phyloP scores from a whole-genome alignment of 2,113 vertebrate genomes.

The Ptilonorhynchus violaceus region DNA sequence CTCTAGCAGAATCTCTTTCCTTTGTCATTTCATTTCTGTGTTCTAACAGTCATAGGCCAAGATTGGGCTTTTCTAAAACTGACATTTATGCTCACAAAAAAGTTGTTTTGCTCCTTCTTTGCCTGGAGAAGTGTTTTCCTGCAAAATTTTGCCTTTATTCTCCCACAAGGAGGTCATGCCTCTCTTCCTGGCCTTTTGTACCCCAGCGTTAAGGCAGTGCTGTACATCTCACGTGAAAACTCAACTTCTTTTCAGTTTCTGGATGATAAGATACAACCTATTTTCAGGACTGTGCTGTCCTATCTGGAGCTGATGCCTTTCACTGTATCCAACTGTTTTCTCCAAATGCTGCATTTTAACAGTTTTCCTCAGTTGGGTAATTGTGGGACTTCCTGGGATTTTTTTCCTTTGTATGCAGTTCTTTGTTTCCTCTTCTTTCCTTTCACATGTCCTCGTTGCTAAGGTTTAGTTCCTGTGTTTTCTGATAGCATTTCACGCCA shows the following conservation, averaged over 20 bases:
- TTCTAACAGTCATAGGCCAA: neutral
- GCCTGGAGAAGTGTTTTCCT: neutral
- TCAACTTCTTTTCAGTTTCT: neutral
- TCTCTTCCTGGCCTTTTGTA: neutral
- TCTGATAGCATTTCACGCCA: neutral
- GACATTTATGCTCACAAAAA: neutral
- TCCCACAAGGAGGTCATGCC: neutral
- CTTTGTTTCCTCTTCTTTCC: neutral
- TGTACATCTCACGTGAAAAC: neutral
- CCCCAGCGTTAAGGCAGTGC: neutral
- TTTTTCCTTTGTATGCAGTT: neutral
- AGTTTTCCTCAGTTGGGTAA: neutral
- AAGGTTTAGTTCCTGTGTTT: neutral
- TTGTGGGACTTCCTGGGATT: neutral
- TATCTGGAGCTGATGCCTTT: neutral
- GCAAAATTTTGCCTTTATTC: neutral
- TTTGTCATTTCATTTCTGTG: neutral
- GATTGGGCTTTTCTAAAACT: neutral
- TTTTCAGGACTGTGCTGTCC: neutral
- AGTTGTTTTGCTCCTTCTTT: neutral
- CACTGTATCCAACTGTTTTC: neutral
- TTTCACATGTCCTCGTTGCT: neutral
- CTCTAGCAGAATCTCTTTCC: neutral
- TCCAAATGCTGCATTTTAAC: neutral
- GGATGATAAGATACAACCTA: neutral